phyloP scores from a whole-genome alignment of 1,140 invertebrate genomes.

The Tetragnatha versicolor region DNA sequence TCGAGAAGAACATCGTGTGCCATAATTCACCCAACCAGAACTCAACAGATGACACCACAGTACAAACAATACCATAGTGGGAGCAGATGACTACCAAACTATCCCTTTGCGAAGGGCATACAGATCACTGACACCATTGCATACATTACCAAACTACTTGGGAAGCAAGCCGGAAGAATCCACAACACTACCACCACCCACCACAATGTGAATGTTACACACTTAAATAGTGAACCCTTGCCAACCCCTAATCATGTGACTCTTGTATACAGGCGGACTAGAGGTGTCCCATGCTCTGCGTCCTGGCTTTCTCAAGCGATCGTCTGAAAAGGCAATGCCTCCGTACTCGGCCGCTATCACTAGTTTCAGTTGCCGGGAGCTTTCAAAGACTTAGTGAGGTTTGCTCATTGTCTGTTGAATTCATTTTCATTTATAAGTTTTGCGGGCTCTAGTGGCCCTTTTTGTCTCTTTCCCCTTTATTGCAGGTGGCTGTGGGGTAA shows the following conservation, averaged over 20 bases:
- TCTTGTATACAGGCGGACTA: slow-evolving; percentile 46
- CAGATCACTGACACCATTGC: too few species aligned
- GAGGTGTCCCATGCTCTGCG: slow-evolving; percentile 11
- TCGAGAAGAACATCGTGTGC: too few species aligned
- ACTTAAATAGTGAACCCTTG: slow-evolving; percentile 20
- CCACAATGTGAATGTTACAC: too few species aligned
- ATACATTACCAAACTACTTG: too few species aligned
- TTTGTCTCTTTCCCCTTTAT: slow-evolving; percentile 3
- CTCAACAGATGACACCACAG: too few species aligned
- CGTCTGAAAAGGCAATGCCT: slow-evolving; percentile 27
- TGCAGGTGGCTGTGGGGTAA: slow-evolving; percentile 14
- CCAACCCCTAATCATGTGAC: slow-evolving; percentile 41
- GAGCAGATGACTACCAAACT: too few species aligned
- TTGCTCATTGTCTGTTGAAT: slow-evolving; percentile 54
- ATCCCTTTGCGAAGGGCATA: too few species aligned
- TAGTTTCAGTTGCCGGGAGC: slow-evolving; percentile 39
- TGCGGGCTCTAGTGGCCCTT: neutral
- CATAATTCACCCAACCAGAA: too few species aligned
- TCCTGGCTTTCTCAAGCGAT: slow-evolving; percentile 28
- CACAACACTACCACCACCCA: slow-evolving; percentile 15
- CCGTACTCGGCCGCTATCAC: slow-evolving; percentile 26
- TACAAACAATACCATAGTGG: too few species aligned
- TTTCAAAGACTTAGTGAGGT: slow-evolving; percentile 50
- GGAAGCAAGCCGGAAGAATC: slow-evolving; percentile 24
- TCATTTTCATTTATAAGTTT: slow-evolving; percentile 45